These are phyloP conservation scores for Eupithecia centaureata DNA, from an alignment of 2,888 invertebrate species.

Conservation along the genomic window DNA sequence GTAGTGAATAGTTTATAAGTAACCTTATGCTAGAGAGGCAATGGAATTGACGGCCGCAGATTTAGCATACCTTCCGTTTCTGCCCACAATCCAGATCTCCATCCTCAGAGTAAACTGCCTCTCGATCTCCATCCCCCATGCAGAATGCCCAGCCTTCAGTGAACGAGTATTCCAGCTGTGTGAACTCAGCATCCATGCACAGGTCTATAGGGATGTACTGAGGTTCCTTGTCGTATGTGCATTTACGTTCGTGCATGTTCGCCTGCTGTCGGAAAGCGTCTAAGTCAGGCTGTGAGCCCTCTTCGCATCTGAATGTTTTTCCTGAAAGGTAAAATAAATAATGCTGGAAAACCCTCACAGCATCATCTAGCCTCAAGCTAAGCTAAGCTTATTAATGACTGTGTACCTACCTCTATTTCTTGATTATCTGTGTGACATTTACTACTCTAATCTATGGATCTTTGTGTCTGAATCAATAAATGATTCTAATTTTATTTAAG, in stretches of 20 bases:
- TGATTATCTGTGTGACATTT: too few relatives aligned
- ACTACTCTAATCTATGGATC: too few relatives aligned
- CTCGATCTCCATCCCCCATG: constrained; percentile 24
- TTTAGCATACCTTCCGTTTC: constrained; percentile 19
- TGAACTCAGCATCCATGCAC: constrained; percentile 25
- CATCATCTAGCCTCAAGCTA: too few relatives aligned
- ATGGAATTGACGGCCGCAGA: too few relatives aligned
- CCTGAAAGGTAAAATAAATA: constrained; percentile 15
- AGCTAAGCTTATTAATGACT: too few relatives aligned
- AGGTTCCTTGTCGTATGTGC: constrained; percentile 21
- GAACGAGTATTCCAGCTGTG: constrained; percentile 15
- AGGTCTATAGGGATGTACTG: constrained; percentile 2
- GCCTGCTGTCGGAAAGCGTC: constrained; percentile 26
- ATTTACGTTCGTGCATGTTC: constrained; percentile 34
- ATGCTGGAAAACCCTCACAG: too few relatives aligned
- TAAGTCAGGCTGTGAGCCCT: constrained; percentile 24
- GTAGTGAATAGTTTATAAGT: too few relatives aligned
- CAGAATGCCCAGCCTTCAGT: constrained; percentile 25
- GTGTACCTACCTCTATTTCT: too few relatives aligned
- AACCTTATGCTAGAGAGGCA: too few relatives aligned
- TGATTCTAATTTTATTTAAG: too few relatives aligned
- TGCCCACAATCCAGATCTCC: constrained; percentile 30
- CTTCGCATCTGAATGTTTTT: constrained; percentile 18
- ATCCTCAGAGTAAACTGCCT: not conserved
- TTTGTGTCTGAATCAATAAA: too few relatives aligned